A percentile compares a stretch with the other conserved stretches of the same genome.
Conservation (phyloP, 2,888 invertebrate genomes). For the Eueremaeus valkanovi region DNA sequence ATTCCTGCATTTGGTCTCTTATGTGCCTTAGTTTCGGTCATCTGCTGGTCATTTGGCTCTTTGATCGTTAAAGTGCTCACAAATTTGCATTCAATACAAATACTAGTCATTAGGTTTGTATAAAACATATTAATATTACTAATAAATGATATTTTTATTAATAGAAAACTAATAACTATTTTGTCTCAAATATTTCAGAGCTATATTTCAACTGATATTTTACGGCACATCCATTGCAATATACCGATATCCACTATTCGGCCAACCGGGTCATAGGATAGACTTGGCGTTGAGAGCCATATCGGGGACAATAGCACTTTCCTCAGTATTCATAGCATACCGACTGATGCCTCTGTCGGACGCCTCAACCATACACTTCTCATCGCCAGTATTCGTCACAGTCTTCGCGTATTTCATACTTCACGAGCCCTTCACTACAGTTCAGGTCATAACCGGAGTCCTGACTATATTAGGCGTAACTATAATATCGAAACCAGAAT, state of each 20-base stretch:
- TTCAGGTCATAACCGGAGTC: constrained; percentile 25
- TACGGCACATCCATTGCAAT: neutral
- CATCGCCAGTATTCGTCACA: constrained; percentile 38
- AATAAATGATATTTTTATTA: neutral
- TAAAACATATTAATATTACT: constrained; percentile 5
- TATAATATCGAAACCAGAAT: constrained; percentile 37
- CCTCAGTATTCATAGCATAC: constrained; percentile 38
- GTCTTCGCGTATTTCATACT: constrained; percentile 37
- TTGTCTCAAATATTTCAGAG: neutral
- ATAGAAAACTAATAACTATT: neutral
- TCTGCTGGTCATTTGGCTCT: constrained; percentile 37
- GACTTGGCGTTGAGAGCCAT: constrained; percentile 21
- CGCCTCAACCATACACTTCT: constrained; percentile 38
- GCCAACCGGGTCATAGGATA: neutral
- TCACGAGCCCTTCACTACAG: constrained; percentile 14
- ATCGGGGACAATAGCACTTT: constrained; percentile 16
- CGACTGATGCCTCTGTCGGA: constrained; percentile 34
- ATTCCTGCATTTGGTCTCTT: constrained; percentile 38
- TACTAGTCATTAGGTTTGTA: constrained; percentile 39
- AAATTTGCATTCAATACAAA: constrained; percentile 35
- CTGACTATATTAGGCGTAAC: constrained; percentile 36
- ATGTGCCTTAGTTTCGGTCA: constrained; percentile 36
- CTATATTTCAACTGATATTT: constrained; percentile 25
- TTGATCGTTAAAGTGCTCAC: constrained; percentile 38
- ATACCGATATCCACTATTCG: constrained; percentile 33